A percentile compares a stretch with the other conserved stretches of the same genome.
These are phyloP conservation scores for Synergus gifuensis DNA, from an alignment of 2,888 invertebrate species.

Conservation along the genomic window DNA sequence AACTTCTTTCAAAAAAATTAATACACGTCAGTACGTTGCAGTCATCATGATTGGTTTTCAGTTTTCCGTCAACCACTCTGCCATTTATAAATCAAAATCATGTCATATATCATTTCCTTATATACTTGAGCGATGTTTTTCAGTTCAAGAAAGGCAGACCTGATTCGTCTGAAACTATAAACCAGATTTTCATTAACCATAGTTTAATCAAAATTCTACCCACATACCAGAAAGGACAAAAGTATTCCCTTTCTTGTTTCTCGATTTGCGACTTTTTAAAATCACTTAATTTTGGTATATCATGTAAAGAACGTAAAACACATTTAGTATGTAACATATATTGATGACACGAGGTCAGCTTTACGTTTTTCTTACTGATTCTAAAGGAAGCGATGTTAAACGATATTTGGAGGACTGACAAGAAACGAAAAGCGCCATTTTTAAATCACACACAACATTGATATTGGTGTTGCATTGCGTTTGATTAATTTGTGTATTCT, in stretches of 20 bases:
- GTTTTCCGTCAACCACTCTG: not conserved
- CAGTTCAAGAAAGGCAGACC: not conserved
- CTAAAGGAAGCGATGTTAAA: not conserved
- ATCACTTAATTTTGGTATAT: not conserved
- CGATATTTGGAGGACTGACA: constrained; percentile 25
- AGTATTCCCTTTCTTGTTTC: not conserved
- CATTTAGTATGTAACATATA: not conserved
- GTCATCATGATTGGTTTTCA: not conserved
- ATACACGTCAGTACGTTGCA: not conserved
- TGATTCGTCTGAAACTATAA: not conserved
- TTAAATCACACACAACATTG: constrained; percentile 51
- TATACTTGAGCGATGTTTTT: not conserved
- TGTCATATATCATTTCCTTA: not conserved
- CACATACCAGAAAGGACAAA: not conserved
- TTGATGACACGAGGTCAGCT: not conserved
- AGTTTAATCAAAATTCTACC: not conserved
- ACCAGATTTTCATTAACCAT: not conserved
- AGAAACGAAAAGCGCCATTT: constrained; percentile 43
- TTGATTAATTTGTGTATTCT: constrained; percentile 76
- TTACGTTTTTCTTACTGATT: not conserved
- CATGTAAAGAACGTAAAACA: not conserved
- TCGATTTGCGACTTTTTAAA: not conserved
- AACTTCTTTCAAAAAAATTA: not conserved
- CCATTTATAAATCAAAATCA: not conserved
- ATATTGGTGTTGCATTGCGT: constrained; percentile 60